Evolutionary conservation across 2,888 invertebrate species (phyloP).

Genomic region (Clanis bilineata): DNA sequence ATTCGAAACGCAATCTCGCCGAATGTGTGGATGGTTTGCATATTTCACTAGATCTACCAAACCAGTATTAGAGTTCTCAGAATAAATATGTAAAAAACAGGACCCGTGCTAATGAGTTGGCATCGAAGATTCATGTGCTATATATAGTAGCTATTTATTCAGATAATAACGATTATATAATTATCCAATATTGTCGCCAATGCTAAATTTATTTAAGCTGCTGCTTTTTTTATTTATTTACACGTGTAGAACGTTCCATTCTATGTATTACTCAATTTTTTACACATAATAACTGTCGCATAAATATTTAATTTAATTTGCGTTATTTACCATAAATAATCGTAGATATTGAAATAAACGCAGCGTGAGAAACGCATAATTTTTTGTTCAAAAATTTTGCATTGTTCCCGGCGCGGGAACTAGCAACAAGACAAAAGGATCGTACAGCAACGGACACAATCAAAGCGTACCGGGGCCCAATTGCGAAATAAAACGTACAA

Average conservation of each 20-base stretch:
- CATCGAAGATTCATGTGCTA: conserved; percentile 34
- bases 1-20: conserved; percentile 5
- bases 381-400: no score
- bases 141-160: background rate
- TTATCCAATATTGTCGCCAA: background rate
- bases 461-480: conserved; percentile 67
- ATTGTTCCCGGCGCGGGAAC: background rate
- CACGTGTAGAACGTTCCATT: background rate
- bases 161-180: background rate
- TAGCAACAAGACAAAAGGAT: conserved; percentile 45
- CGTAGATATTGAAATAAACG: background rate
- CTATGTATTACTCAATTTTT: background rate
- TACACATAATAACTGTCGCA: background rate
- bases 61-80: conserved; percentile 42
- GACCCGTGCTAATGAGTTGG: conserved; percentile 46
- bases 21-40: conserved; percentile 14
- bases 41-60: conserved; percentile 32
- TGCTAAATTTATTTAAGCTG: background rate
- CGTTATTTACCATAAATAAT: no score
- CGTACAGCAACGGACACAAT: conserved; percentile 60
- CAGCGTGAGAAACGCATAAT: background rate
- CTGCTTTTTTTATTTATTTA: background rate
- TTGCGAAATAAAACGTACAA: conserved; percentile 79
- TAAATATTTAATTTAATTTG: background rate
- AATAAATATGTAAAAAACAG: conserved; percentile 45